Conservation (phyloP, 2,113 vertebrate genomes). For the Sitta europaea region DNA sequence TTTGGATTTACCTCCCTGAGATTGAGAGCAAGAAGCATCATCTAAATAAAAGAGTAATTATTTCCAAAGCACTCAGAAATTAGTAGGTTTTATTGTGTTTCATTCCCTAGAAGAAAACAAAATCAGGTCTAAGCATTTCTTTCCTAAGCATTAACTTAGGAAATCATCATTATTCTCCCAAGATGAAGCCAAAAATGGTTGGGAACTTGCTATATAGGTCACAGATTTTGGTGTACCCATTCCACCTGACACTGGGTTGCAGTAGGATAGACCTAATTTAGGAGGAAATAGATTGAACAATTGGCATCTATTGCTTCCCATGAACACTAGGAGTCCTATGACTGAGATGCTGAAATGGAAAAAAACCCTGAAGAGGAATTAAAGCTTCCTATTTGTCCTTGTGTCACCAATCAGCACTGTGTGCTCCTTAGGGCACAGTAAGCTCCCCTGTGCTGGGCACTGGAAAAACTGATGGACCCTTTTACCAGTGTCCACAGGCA, state of each 20-base stretch:
- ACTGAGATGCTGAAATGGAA: not conserved
- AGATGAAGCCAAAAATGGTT: not conserved
- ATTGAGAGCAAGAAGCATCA: not conserved
- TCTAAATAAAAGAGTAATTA: not conserved
- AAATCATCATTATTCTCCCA: not conserved
- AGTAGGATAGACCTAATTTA: not conserved
- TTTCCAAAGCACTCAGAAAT: not conserved
- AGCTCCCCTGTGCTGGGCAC: not conserved
- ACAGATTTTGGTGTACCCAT: not conserved
- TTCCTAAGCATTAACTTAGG: not conserved
- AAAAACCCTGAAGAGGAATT: not conserved
- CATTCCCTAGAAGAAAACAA: not conserved
- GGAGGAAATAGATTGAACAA: not conserved
- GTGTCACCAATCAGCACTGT: not conserved
- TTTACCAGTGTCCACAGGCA: not conserved
- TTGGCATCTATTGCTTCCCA: not conserved
- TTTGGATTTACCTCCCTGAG: not conserved
- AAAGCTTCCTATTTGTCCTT: not conserved
- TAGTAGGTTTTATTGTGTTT: not conserved
- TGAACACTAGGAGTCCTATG: not conserved
- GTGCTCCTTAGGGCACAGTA: not conserved
- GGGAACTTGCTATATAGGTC: not conserved
- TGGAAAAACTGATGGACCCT: not conserved
- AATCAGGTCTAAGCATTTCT: not conserved
- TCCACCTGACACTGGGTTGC: not conserved